Evolutionary conservation across 2,113 vertebrate species (phyloP).

Genomic region (Hippocampus barbouri): DNA sequence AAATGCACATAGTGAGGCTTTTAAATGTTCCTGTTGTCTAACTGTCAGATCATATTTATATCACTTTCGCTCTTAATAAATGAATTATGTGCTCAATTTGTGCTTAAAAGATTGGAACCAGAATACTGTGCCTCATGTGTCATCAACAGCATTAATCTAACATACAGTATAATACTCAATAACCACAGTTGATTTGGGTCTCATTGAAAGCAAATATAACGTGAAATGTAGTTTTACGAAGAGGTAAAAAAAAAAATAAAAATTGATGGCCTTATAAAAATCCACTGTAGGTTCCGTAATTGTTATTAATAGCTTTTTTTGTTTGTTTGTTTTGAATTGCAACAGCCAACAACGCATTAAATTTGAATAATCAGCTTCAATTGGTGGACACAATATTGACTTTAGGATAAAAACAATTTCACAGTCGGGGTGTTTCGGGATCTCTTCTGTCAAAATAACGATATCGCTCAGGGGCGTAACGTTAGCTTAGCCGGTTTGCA

Average conservation of each 20-base stretch:
- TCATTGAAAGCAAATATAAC: neutral
- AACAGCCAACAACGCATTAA: neutral
- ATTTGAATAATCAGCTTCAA: neutral
- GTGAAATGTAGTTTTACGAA: neutral
- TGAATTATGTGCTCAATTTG: neutral
- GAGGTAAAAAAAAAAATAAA: neutral
- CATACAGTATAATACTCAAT: neutral
- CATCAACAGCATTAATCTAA: neutral
- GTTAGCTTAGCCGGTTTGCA: neutral
- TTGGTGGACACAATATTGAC: neutral
- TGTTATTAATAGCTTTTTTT: no score
- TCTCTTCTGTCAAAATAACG: constrained; percentile 4
- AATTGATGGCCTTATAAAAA: no score
- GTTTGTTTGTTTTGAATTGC: neutral
- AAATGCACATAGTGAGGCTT: neutral
- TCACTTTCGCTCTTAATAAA: neutral
- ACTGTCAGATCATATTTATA: no score
- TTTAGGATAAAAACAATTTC: neutral
- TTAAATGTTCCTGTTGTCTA: neutral
- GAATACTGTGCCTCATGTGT: neutral
- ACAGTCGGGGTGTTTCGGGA: constrained; percentile 11
- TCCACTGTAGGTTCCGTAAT: no score
- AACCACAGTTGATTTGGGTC: neutral
- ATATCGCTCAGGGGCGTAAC: constrained; percentile 29
- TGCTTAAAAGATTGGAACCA: neutral